Conservation (phyloP, 1,140 invertebrate species). For the Bursaphelenchus mucronatus region DNA sequence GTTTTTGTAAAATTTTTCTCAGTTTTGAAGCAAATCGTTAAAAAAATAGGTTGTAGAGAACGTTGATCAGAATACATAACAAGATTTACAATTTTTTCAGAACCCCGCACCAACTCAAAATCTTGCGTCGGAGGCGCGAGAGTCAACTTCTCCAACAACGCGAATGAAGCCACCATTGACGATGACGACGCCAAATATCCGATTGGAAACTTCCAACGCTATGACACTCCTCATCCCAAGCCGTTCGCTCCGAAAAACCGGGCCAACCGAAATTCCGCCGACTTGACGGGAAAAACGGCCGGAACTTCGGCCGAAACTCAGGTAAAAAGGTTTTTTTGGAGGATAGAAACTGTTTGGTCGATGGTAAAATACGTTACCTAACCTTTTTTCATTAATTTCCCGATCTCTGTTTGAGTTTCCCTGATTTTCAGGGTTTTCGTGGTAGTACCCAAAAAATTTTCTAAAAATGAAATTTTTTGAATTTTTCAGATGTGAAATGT, state of each 20-base stretch:
- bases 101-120: conserved; percentile 21
- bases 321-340: not conserved
- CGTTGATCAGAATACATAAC: not conserved
- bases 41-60: not conserved
- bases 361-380: conserved; percentile 32
- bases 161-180: conserved; percentile 17
- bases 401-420: not conserved
- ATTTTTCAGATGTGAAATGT: conserved; percentile 8
- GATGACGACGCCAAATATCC: conserved; percentile 47
- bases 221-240: conserved; percentile 93
- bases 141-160: conserved; percentile 43
- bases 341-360: not conserved
- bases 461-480: conserved; percentile 16
- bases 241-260: conserved; percentile 48
- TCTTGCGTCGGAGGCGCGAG: conserved; percentile 52
- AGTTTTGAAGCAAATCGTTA: not conserved
- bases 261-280: conserved; percentile 33
- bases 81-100: conserved; percentile 9
- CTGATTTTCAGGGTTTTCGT: conserved; percentile 4
- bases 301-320: not conserved
- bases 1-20: conserved; percentile 8
- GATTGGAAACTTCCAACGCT: conserved; percentile 74
- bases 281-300: conserved; percentile 6
- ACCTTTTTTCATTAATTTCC: conserved; percentile 6
- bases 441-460: not conserved